Percentiles rank a stretch among this genome's conserved stretches.
phyloP scores from a whole-genome alignment of 1,140 invertebrate species.

The Bradynema listronoti region DNA sequence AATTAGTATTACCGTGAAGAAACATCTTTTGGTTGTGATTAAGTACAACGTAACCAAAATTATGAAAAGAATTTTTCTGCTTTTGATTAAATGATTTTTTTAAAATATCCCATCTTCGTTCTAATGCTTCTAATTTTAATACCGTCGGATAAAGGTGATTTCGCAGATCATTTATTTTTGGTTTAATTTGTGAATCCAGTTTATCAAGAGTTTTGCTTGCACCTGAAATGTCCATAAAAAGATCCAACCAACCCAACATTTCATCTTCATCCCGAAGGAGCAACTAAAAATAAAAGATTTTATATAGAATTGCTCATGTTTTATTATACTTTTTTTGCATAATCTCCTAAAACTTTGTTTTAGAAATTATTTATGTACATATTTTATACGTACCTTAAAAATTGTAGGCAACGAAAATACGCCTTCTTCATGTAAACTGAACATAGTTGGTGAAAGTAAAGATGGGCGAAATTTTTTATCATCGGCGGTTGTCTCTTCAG shows the following conservation, averaged over 20 bases:
- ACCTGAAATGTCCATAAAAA: slow-evolving; percentile 28
- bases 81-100: too few species aligned
- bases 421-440: slow-evolving; percentile 8
- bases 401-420: slow-evolving; percentile 6
- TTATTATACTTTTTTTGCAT: not conserved
- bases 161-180: slow-evolving; percentile 10
- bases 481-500: not conserved
- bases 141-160: slow-evolving; percentile 14
- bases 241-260: slow-evolving; percentile 13
- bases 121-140: slow-evolving; percentile 20
- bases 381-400: slow-evolving; percentile 6
- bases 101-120: slow-evolving; percentile 19
- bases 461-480: not conserved
- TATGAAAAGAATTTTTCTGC: too few species aligned
- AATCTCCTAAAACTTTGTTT: not conserved
- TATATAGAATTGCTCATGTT: not conserved
- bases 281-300: slow-evolving; percentile 15
- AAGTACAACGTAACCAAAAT: too few species aligned
- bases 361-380: not conserved
- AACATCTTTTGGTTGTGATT: too few species aligned
- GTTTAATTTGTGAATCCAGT: slow-evolving; percentile 17
- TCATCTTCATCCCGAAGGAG: slow-evolving; percentile 17
- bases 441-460: slow-evolving; percentile 6
- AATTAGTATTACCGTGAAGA: too few species aligned
- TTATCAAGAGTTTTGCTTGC: slow-evolving; percentile 16